Evolutionary conservation across 2,888 invertebrate species (phyloP), one percentile per base, ranked within the genome.

Genomic region (Diploptera punctata): DNA sequence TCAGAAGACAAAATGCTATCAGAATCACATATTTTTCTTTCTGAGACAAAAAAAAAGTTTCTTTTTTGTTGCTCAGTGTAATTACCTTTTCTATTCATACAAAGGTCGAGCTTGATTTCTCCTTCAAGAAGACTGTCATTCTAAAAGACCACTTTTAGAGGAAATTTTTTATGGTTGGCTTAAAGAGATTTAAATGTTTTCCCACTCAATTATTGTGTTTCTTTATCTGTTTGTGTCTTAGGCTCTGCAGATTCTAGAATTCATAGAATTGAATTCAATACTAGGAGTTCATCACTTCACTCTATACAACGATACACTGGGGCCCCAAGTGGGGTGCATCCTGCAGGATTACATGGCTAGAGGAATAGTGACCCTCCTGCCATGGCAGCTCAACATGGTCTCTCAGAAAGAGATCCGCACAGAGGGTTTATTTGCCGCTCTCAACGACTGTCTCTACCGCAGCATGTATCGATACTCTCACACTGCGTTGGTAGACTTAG

Each of bases 371-470:
- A 91, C 91, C 0, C 81, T 94, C 76, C 84, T 94, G 77, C 92
- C 93, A 1, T 94, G 94, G 97, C 91, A 93, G 80, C 87, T 96
- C 77, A 92, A 95, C 74, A 92, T 95, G 86, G 87, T 91, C 31
- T 95, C 95, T 1, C 94, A 95, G 81, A 90, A 92, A 79, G 96
- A 97, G 83, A 97, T 97, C 75, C 90, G 97, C 75, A 97, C 96
- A 1, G 96, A 97, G 81, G 95, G 95, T 4, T 87, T 95, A 75
- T 97, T 97, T 82, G 95, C 96, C 0, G 95, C 96, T 9, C 89
- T 97, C 78, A 97, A 97, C 84, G 97, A 97, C 85, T 97, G 97
- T 82, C 87, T 97, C 24, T 97, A 97, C 84, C 88, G 97, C 79
- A 93, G 92, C 74, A 95, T 97, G 94, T 91, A 93, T 77, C 84